phyloP scores from a whole-genome alignment of 1,140 invertebrate species.

The Cardiocondyla obscurior region DNA sequence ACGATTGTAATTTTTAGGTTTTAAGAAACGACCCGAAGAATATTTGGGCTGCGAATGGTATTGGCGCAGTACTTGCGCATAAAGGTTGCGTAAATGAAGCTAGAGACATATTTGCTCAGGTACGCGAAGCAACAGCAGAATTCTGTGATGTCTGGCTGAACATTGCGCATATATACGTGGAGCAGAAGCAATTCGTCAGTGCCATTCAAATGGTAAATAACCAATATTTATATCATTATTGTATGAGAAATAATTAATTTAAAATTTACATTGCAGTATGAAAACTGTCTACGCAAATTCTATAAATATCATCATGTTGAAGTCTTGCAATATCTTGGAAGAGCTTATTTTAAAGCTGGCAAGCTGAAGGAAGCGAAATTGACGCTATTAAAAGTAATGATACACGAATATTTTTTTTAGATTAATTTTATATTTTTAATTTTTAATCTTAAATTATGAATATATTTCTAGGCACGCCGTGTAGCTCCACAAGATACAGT shows the following conservation, averaged over 20 bases:
- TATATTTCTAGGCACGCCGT: constrained; percentile 88
- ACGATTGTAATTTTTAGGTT: constrained; percentile 83
- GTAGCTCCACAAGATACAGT: constrained; percentile 97
- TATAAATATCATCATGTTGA: constrained; percentile 97
- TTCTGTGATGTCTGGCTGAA: constrained; percentile 99
- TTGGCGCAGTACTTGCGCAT: constrained; percentile 95
- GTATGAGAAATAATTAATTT: not conserved
- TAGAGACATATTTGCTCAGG: constrained; percentile 99
- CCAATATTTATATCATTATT: not conserved
- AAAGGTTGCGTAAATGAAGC: constrained; percentile 99
- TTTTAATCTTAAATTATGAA: not conserved
- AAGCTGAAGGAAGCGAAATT: constrained; percentile 96
- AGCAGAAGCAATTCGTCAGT: constrained; percentile 98
- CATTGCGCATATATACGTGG: constrained; percentile 99
- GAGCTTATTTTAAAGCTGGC: constrained; percentile 96
- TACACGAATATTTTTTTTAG: not conserved
- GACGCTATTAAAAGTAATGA: constrained; percentile 90
- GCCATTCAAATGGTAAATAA: constrained; percentile 96
- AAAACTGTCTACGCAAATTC: constrained; percentile 99
- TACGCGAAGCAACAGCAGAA: constrained; percentile 98
- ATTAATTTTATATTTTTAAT: not conserved
- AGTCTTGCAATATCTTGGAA: constrained; percentile 96
- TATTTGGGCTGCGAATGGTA: constrained; percentile 99
- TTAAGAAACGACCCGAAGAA: constrained; percentile 96
- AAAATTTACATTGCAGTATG: constrained; percentile 89